These are phyloP conservation scores for Emydoidea blandingii DNA, from an alignment of 2,797 vertebrate genomes.

Conservation along the genomic window DNA sequence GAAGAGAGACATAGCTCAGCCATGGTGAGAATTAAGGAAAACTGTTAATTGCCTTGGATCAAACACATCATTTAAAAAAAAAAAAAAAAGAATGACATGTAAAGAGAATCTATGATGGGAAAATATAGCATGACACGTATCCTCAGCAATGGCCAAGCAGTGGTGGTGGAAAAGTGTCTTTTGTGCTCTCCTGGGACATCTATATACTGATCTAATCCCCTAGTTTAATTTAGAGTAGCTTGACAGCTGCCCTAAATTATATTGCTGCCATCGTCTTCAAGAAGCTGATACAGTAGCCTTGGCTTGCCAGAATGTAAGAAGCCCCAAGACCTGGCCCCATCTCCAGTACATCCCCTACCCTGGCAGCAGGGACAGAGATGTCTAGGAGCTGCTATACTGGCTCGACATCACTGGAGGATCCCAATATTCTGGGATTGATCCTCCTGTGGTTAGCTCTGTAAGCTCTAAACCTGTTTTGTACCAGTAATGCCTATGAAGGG, in stretches of 20 bases:
- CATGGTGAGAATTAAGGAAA: background rate
- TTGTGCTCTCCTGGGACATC: slow-evolving; percentile 24
- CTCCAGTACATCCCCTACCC: background rate
- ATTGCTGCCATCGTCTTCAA: background rate
- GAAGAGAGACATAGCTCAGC: background rate
- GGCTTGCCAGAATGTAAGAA: background rate
- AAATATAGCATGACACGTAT: slow-evolving; percentile 4
- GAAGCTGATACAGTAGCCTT: background rate
- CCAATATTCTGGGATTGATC: background rate
- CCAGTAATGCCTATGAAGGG: background rate
- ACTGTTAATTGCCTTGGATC: background rate
- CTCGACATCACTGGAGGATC: fast-evolving
- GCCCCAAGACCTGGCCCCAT: background rate
- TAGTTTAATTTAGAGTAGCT: background rate
- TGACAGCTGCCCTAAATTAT: background rate
- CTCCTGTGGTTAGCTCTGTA: background rate
- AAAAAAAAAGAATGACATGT: background rate
- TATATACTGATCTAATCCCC: background rate
- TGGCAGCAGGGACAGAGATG: background rate
- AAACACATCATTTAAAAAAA: background rate
- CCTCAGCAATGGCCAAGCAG: slow-evolving; percentile 12
- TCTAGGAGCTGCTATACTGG: background rate
- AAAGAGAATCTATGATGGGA: background rate
- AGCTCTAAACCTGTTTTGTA: background rate
- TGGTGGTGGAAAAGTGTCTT: background rate